Conservation (phyloP, 2,113 vertebrate genomes). For the Dasypus novemcinctus region DNA sequence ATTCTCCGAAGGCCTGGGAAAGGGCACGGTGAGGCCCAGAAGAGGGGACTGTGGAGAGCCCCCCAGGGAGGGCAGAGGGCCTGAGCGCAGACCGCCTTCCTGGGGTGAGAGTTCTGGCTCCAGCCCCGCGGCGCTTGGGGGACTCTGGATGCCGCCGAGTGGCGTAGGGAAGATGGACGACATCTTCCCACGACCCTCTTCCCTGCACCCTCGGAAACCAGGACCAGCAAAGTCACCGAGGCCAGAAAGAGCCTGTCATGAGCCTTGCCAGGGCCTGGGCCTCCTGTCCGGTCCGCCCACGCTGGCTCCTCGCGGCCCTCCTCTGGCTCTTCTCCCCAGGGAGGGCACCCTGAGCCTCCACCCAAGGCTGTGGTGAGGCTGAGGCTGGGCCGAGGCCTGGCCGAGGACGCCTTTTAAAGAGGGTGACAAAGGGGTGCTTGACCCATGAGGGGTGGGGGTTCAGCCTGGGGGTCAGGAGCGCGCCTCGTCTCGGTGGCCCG, state of each 20-base stretch:
- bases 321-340: slow-evolving; percentile 58
- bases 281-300: background rate
- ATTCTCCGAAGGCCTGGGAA: no score
- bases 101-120: background rate
- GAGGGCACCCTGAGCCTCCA: slow-evolving; percentile 20
- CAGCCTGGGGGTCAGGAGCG: background rate
- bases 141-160: background rate
- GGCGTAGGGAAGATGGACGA: background rate
- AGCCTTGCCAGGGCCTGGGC: background rate
- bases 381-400: background rate
- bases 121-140: rapidly evolving
- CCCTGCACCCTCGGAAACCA: background rate
- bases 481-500: no score
- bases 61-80: background rate
- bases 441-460: rapidly evolving
- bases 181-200: background rate
- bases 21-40: background rate
- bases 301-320: background rate
- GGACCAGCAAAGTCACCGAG: background rate
- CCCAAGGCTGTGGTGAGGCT: background rate
- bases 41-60: no score
- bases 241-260: background rate
- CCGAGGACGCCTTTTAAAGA: rapidly evolving
- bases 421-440: background rate
- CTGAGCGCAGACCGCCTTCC: rapidly evolving